Conservation (phyloP, 2,113 vertebrate species). For the Regulus satrapa region DNA sequence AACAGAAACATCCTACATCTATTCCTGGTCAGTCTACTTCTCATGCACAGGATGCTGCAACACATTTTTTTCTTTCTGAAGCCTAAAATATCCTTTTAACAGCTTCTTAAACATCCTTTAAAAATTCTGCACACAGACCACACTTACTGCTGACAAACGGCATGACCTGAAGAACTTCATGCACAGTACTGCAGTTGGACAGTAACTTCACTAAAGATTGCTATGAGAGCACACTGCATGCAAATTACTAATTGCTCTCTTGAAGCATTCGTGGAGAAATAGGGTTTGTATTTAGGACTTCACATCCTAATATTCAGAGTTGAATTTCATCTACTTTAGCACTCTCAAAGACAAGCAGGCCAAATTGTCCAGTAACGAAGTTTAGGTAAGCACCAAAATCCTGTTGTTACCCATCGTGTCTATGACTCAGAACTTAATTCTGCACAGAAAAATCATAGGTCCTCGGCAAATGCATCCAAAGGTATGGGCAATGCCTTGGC, state of each 20-base stretch:
- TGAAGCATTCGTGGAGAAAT: not conserved
- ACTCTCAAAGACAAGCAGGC: not conserved
- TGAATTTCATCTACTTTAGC: not conserved
- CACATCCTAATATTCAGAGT: not conserved
- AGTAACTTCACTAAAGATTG: not conserved
- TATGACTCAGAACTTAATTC: not conserved
- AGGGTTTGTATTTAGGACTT: not conserved
- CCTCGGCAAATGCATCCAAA: not conserved
- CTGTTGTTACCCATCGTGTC: not conserved
- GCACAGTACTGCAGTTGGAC: not conserved
- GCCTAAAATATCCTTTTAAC: not conserved
- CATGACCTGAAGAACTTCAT: not conserved
- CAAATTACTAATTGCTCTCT: not conserved
- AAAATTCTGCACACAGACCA: not conserved
- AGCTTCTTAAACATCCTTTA: not conserved
- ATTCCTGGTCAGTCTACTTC: not conserved
- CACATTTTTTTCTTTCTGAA: not conserved
- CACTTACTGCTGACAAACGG: not conserved
- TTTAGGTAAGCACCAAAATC: not conserved
- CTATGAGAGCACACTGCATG: not conserved
- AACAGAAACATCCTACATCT: not conserved
- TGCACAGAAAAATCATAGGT: not conserved
- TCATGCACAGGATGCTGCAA: not conserved
- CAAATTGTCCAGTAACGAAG: not conserved
- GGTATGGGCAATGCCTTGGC: rapidly evolving